Conservation (phyloP, 2,797 vertebrate genomes). For the Pogonophryne albipinna region DNA sequence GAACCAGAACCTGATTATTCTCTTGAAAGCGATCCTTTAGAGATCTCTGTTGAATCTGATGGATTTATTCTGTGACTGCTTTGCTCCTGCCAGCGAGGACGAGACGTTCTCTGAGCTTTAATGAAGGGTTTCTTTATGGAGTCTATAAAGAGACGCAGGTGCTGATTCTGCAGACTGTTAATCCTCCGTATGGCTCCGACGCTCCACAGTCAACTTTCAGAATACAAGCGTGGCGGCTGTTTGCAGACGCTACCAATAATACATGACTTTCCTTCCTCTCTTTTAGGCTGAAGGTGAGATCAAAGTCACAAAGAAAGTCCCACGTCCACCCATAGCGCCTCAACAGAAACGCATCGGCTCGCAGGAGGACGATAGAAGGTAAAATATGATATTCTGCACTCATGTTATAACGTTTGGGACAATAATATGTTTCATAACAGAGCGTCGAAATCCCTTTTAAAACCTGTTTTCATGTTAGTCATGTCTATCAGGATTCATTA, state of each 20-base stretch:
- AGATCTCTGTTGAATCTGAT: too few relatives aligned
- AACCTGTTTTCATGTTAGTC: too few relatives aligned
- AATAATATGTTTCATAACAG: not conserved
- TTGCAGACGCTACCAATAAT: not conserved
- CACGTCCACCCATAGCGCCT: constrained; percentile 37
- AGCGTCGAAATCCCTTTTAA: not conserved
- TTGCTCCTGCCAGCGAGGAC: too few relatives aligned
- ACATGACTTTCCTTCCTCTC: not conserved
- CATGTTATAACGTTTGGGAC: not conserved
- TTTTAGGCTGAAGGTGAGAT: constrained; percentile 88
- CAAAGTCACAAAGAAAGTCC: constrained; percentile 57
- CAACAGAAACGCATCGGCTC: constrained; percentile 21
- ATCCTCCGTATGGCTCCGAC: constrained; percentile 30
- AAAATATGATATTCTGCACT: constrained; percentile 34
- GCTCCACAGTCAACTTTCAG: constrained; percentile 16
- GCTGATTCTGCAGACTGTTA: constrained; percentile 44
- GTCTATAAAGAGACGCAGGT: constrained; percentile 37
- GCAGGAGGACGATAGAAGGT: constrained; percentile 71
- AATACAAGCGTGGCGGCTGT: too few relatives aligned
- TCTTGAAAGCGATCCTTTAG: too few relatives aligned
- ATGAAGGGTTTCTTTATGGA: constrained; percentile 35
- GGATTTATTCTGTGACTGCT: too few relatives aligned
- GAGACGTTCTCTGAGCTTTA: not conserved
- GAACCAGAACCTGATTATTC: too few relatives aligned
- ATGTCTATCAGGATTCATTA: too few relatives aligned